These are phyloP conservation scores for Vannuccia rotundouncinata DNA, from an alignment of 2,888 invertebrate genomes.

Conservation along the genomic window DNA sequence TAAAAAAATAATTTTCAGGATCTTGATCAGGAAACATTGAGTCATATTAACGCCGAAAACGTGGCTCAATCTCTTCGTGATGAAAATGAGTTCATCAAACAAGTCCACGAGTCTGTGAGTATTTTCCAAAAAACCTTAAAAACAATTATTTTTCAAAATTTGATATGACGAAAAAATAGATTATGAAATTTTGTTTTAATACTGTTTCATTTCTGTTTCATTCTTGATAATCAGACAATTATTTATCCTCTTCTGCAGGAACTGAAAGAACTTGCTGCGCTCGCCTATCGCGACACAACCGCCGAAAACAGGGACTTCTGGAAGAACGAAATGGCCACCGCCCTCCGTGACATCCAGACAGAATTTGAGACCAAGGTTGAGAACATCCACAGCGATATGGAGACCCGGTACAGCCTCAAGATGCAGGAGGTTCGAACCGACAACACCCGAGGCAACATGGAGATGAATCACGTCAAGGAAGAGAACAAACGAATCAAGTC, in stretches of 20 bases:
- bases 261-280: slow-evolving; percentile 58
- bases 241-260: too few relatives aligned
- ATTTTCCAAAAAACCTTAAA: too few relatives aligned
- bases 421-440: slow-evolving; percentile 60
- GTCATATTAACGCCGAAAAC: slow-evolving; percentile 59
- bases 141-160: too few relatives aligned
- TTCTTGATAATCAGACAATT: too few relatives aligned
- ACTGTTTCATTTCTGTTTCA: background rate
- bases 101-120: slow-evolving; percentile 58
- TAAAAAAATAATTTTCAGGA: slow-evolving; percentile 51
- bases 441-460: slow-evolving; percentile 58
- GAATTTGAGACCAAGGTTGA: slow-evolving; percentile 59
- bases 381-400: slow-evolving; percentile 57
- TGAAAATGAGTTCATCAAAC: slow-evolving; percentile 59
- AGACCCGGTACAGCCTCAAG: slow-evolving; percentile 60
- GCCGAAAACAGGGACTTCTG: slow-evolving; percentile 60
- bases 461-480: slow-evolving; percentile 57
- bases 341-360: slow-evolving; percentile 59
- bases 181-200: too few relatives aligned
- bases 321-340: slow-evolving; percentile 59
- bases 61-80: slow-evolving; percentile 58
- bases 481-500: slow-evolving; percentile 57
- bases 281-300: slow-evolving; percentile 59
- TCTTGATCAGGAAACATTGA: slow-evolving; percentile 59
- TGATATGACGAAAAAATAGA: too few relatives aligned